Evolutionary conservation across 2,113 vertebrate species (phyloP).

Genomic region (Poecilia latipinna): DNA sequence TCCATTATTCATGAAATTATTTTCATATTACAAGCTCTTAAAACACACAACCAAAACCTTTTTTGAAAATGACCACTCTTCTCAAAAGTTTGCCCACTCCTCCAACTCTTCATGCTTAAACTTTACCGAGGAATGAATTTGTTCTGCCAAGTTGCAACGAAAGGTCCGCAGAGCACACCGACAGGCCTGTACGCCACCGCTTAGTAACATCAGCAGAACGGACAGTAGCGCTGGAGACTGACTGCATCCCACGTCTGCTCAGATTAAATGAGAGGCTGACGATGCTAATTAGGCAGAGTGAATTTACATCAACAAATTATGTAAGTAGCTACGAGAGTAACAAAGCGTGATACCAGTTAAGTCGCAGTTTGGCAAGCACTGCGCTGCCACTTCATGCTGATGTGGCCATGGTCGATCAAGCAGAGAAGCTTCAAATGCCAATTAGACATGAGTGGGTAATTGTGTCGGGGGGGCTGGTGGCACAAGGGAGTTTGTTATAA

Average conservation of each 20-base stretch:
- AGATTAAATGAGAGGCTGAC: conserved; percentile 79
- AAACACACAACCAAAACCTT: neutral
- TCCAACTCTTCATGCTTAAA: conserved; percentile 19
- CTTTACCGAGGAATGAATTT: conserved; percentile 47
- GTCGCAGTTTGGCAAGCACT: conserved; percentile 80
- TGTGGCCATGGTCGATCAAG: conserved; percentile 80
- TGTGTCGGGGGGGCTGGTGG: conserved; percentile 81
- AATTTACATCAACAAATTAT: conserved; percentile 83
- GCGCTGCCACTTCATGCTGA: conserved; percentile 82
- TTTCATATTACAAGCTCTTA: conserved; percentile 7
- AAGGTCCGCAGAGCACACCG: conserved; percentile 27
- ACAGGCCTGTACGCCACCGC: conserved; percentile 37
- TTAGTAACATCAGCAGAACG: conserved; percentile 52
- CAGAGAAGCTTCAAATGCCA: conserved; percentile 81
- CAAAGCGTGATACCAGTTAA: conserved; percentile 83
- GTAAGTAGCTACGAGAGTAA: conserved; percentile 79
- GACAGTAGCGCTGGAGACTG: conserved; percentile 62
- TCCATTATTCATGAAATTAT: neutral
- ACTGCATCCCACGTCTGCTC: conserved; percentile 75
- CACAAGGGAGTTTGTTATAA: conserved; percentile 77
- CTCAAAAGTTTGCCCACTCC: conserved; percentile 56
- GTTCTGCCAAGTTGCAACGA: conserved; percentile 54
- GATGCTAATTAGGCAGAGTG: conserved; percentile 82
- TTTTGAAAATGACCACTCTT: conserved; percentile 41
- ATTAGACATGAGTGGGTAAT: conserved; percentile 85